Base-by-base conservation (phyloP, 2,113 vertebrate genomes). In the Dascyllus trimaculatus region DNA sequence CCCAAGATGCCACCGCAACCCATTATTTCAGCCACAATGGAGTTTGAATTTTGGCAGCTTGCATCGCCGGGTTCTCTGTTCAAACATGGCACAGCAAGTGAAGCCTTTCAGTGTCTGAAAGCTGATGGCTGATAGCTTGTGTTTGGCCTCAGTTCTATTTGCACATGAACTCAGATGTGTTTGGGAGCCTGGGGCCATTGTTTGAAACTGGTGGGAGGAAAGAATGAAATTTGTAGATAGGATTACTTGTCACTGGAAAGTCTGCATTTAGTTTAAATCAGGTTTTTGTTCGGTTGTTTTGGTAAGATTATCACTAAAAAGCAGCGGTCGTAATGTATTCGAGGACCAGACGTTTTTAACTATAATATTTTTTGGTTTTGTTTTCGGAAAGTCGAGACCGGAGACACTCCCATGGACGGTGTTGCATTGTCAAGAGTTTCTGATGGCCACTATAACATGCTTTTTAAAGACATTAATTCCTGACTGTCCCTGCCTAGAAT, bases 141-240 rank as follows among this genome's bases (percentile, higher is more conserved):
- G 24, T 63, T 80, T 85, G 61, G 71, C 64, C 40, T 66, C 21
- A 19, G 13, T 45, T 69, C 24, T 66, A 8, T 64, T 78, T 74
- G 51, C 66, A 57, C 74, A 78, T 45, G 35, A 73, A 73, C 67
- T 51, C 38, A 56, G 26, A 66, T 67, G 64, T 69, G 38, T 43
- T 22, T 54, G 21, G 60, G 29, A 54, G 63, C 54, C 71, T 9
- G 13, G 54, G 74, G 69, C 53, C 78, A 35, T 56, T 72, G 69
- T 79, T 67, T 61, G 22, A 43, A 75, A 63, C 3, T 3, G 0
- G 3, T 43, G 21, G 66, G 24, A 77, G 54, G 52, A 54, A 40
- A 35, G 25, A 70, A 60, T 62, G 19, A 62, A 19, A 70, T 73
- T 17, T 62, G 21, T 24, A 46, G 56, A 21, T n/a, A 45, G 49